Evolutionary conservation across 1,140 invertebrate genomes (phyloP).

Genomic region (Bombus confusus): DNA sequence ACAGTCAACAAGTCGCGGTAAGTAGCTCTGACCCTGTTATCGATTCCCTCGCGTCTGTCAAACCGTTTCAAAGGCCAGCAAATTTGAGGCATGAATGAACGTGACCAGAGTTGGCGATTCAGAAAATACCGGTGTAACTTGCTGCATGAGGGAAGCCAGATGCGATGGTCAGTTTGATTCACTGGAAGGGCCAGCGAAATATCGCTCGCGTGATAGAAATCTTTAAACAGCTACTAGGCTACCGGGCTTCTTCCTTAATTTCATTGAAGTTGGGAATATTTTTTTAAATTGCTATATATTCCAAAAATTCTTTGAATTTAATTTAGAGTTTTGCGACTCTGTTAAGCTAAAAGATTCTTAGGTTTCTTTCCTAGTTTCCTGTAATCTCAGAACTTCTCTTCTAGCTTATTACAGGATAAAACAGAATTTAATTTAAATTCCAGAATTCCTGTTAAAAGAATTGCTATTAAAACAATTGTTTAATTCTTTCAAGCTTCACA

Average conservation of each 20-base stretch:
- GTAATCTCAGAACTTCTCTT: too few relatives aligned
- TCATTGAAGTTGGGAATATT: not conserved
- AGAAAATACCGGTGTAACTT: not conserved
- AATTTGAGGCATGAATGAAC: constrained; percentile 3
- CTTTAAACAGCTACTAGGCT: not conserved
- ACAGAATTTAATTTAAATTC: too few relatives aligned
- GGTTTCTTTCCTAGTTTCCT: too few relatives aligned
- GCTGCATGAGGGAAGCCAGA: not conserved
- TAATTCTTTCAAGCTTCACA: too few relatives aligned
- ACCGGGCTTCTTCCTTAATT: not conserved
- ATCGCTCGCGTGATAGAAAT: not conserved
- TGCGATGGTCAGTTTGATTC: not conserved
- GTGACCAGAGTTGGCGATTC: not conserved
- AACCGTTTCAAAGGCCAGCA: not conserved
- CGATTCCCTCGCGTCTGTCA: not conserved
- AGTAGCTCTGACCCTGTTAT: constrained; percentile 52
- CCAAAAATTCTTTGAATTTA: too few relatives aligned
- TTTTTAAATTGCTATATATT: too few relatives aligned
- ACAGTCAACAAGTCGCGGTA: constrained; percentile 76
- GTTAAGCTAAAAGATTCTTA: too few relatives aligned
- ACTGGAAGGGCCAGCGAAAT: not conserved
- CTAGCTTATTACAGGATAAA: too few relatives aligned
- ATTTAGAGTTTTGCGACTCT: too few relatives aligned
- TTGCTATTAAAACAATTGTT: too few relatives aligned
- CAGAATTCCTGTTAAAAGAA: too few relatives aligned